Conservation (phyloP, 2,113 vertebrate species). For the Aythya baeri region DNA sequence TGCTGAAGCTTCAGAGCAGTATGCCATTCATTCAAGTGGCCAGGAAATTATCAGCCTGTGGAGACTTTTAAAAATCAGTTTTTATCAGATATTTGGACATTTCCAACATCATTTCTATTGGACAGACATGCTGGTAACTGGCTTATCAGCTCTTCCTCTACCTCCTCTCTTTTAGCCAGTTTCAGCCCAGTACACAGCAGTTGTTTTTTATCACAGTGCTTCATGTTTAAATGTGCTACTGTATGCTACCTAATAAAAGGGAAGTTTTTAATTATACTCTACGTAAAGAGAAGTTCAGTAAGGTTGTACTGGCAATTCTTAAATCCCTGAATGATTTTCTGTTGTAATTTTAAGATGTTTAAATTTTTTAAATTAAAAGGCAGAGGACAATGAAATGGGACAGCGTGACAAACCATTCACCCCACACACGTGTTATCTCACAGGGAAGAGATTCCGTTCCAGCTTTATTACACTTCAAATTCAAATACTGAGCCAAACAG, state of each 20-base stretch:
- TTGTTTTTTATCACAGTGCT: neutral
- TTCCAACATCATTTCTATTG: neutral
- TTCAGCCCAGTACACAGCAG: neutral
- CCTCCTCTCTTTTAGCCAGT: neutral
- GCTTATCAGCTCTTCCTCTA: neutral
- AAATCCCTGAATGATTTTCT: neutral
- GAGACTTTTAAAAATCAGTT: neutral
- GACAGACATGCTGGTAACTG: neutral
- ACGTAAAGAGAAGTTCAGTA: neutral
- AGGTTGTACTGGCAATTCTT: neutral
- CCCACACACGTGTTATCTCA: rapidly evolving
- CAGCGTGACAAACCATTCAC: neutral
- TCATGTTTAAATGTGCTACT: neutral
- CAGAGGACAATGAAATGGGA: neutral
- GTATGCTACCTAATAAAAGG: neutral
- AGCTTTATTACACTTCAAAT: neutral
- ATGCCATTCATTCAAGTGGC: neutral
- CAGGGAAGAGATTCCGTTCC: neutral
- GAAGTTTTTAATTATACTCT: neutral
- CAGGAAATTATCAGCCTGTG: neutral
- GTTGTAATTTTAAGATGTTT: neutral
- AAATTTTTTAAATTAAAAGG: neutral
- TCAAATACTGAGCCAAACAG: neutral
- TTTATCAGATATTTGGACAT: neutral
- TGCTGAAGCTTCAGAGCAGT: neutral